These are phyloP conservation scores for Spongilla lacustris DNA, from an alignment of 37 sponge, comb jelly and placozoan species.

Conservation along the genomic window DNA sequence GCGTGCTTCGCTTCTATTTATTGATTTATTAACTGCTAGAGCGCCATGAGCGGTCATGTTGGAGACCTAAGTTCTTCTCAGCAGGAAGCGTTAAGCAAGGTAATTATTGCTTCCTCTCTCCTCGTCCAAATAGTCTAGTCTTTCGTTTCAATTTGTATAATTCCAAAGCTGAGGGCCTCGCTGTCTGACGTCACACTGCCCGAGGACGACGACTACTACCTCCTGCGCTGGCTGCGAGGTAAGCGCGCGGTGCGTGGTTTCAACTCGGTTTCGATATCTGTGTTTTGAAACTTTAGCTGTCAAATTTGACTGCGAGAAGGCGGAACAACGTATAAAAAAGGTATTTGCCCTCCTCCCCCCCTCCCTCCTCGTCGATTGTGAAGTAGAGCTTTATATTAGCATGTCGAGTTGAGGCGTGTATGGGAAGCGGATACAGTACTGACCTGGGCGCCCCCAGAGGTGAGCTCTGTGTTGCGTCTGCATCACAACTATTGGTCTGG, in stretches of 20 bases:
- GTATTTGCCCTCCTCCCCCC: slow-evolving; percentile 2
- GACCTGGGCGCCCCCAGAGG: slow-evolving; percentile 60
- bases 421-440: slow-evolving; percentile 41
- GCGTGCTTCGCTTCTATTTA: too few relatives aligned
- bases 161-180: slow-evolving; percentile 32
- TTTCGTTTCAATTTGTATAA: background rate
- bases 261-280: background rate
- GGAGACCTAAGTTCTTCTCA: slow-evolving; percentile 65
- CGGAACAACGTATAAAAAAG: slow-evolving; percentile 57
- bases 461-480: background rate
- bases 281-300: slow-evolving; percentile 46
- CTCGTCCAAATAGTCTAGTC: too few relatives aligned
- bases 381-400: slow-evolving; percentile 12
- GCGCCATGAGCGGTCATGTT: slow-evolving; percentile 59
- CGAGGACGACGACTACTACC: slow-evolving; percentile 38
- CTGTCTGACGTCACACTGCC: slow-evolving; percentile 51
- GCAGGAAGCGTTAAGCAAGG: slow-evolving; percentile 38
- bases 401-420: slow-evolving; percentile 46
- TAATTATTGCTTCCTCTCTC: background rate
- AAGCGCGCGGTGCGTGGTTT: background rate
- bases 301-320: slow-evolving; percentile 53
- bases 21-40: too few relatives aligned
- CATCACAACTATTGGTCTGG: too few relatives aligned
- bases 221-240: slow-evolving; percentile 52
- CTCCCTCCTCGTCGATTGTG: background rate